These are phyloP conservation scores for Syndactyla subalaris DNA, from an alignment of 2,797 vertebrate species.

Conservation along the genomic window DNA sequence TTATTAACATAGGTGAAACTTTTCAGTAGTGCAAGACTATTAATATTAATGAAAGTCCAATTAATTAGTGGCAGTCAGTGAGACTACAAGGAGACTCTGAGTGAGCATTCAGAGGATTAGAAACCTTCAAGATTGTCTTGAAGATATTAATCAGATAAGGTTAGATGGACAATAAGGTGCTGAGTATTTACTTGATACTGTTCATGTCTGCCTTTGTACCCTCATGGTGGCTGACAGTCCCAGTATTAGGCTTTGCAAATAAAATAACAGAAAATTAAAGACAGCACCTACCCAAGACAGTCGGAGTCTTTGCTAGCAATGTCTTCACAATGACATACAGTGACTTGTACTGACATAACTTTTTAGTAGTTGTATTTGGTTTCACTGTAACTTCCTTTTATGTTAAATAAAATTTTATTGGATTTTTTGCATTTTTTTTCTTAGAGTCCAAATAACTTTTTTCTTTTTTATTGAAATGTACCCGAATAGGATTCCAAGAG, in stretches of 20 bases:
- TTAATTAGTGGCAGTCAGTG: not conserved
- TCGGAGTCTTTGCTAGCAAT: not conserved
- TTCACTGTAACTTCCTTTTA: not conserved
- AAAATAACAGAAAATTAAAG: not conserved
- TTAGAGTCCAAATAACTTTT: not conserved
- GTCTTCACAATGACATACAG: not conserved
- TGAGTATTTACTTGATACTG: not conserved
- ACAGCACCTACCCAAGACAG: not conserved
- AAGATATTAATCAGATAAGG: not conserved
- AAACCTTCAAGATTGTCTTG: not conserved
- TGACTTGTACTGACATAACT: not conserved
- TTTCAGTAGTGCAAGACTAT: not conserved
- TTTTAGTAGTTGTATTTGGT: not conserved
- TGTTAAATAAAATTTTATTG: not conserved
- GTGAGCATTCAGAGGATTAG: not conserved
- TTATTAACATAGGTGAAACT: not conserved
- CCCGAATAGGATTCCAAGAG: not conserved
- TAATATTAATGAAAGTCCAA: not conserved
- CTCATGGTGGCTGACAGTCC: not conserved
- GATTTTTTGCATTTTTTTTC: not conserved
- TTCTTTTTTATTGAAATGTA: not conserved
- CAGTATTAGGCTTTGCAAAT: not conserved
- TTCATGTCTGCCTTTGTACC: not conserved
- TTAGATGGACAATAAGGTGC: not conserved
- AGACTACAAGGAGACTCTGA: not conserved